Conservation (phyloP, 2,113 vertebrate genomes). For the Solea solea region DNA sequence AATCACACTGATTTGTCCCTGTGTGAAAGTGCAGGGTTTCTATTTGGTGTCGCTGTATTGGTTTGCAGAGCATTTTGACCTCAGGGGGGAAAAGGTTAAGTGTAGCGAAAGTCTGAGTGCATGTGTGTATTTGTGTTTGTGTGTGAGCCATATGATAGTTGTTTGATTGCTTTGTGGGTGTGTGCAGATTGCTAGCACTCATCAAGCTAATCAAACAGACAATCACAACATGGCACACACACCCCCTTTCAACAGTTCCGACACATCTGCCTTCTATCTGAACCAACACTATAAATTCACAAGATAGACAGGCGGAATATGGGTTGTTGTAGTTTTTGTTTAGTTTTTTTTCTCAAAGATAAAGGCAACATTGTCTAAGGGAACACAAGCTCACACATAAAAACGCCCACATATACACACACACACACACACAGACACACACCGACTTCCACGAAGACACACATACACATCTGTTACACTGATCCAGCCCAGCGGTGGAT, state of each 20-base stretch:
- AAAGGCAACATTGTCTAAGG: conserved; percentile 58
- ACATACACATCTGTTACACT: conserved; percentile 66
- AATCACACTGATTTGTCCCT: conserved; percentile 43
- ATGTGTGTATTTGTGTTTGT: conserved; percentile 32
- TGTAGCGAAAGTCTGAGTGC: conserved; percentile 6
- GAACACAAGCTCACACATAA: conserved; percentile 47
- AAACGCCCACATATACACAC: conserved; percentile 43
- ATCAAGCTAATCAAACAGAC: conserved; percentile 74
- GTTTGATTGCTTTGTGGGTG: conserved; percentile 69
- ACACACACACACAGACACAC: conserved; percentile 24
- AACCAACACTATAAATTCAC: conserved; percentile 57
- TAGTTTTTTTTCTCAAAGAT: conserved; percentile 7
- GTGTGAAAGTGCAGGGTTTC: too few species aligned
- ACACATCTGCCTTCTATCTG: conserved; percentile 64
- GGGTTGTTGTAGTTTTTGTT: not conserved
- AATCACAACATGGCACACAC: conserved; percentile 70
- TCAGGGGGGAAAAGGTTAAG: conserved; percentile 35
- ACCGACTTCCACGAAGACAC: not conserved
- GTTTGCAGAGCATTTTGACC: conserved; percentile 45
- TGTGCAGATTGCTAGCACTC: conserved; percentile 64
- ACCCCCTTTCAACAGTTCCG: conserved; percentile 51
- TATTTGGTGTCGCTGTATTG: conserved; percentile 10
- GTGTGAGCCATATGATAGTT: conserved; percentile 54
- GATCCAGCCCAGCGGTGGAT: conserved; percentile 73
- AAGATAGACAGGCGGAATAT: conserved; percentile 37